Conservation (phyloP, 2,797 vertebrate species). For the Peromyscus aztecus region DNA sequence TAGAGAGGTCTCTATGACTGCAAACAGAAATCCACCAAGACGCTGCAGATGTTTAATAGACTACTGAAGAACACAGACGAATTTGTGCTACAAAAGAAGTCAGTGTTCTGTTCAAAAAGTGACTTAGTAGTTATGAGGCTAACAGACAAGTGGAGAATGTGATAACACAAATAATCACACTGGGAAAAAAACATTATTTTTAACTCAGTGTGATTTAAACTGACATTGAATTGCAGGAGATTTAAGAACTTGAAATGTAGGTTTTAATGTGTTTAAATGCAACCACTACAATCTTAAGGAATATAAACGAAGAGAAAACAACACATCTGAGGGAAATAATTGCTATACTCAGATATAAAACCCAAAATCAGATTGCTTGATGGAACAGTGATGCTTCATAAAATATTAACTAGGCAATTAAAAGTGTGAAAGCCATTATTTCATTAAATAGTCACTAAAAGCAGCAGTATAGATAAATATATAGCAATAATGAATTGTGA, state of each 20-base stretch:
- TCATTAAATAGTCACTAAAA: slow-evolving; percentile 53
- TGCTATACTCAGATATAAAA: background rate
- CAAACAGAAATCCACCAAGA: background rate
- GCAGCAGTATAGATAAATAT: background rate
- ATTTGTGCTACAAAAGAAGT: background rate
- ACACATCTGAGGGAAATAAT: slow-evolving; percentile 38
- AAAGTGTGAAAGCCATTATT: slow-evolving; percentile 48
- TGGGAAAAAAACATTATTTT: slow-evolving; percentile 7
- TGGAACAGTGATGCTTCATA: slow-evolving; percentile 39
- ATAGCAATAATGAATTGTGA: slow-evolving; percentile 34
- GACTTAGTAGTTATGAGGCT: background rate
- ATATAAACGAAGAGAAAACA: slow-evolving; percentile 36
- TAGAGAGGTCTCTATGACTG: background rate
- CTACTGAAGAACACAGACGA: background rate
- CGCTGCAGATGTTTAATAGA: background rate
- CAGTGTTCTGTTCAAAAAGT: slow-evolving; percentile 21
- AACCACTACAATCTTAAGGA: slow-evolving; percentile 47
- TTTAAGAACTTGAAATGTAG: slow-evolving; percentile 59
- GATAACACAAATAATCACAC: background rate
- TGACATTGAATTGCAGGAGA: slow-evolving; percentile 24
- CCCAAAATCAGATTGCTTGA: background rate
- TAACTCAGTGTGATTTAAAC: slow-evolving; percentile 11
- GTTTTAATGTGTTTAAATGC: slow-evolving; percentile 20
- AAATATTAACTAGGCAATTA: slow-evolving; percentile 58
- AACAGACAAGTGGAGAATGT: background rate